A percentile compares a stretch with the other conserved stretches of the same genome.
phyloP scores from a whole-genome alignment of 2,888 invertebrate genomes.

The Gerosis bhagava region DNA sequence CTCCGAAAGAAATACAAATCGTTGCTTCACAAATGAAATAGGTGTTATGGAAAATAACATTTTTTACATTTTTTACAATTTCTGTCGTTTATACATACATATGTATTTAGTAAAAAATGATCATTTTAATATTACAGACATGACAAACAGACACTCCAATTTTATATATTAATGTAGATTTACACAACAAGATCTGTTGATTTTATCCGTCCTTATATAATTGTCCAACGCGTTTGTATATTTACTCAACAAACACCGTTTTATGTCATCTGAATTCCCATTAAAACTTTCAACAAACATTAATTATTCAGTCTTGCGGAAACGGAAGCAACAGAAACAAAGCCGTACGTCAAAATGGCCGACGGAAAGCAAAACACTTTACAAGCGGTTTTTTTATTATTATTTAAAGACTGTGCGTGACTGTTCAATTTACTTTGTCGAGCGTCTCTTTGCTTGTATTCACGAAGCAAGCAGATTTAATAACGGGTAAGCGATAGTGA shows the following conservation, averaged over 20 bases:
- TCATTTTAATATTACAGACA: too few relatives aligned
- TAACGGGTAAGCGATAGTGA: conserved; percentile 1
- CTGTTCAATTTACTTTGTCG: background rate
- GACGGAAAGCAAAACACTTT: conserved; percentile 1
- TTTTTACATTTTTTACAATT: too few relatives aligned
- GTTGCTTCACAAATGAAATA: too few relatives aligned
- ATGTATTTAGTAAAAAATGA: too few relatives aligned
- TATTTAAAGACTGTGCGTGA: conserved; percentile 12
- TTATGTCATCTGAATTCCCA: conserved; percentile 1
- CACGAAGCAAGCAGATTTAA: conserved; percentile 1
- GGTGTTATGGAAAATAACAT: too few relatives aligned
- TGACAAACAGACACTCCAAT: too few relatives aligned
- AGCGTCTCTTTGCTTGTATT: conserved; percentile 1
- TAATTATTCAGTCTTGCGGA: conserved; percentile 11
- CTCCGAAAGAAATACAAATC: too few relatives aligned
- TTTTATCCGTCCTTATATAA: too few relatives aligned
- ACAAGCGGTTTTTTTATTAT: conserved; percentile 11
- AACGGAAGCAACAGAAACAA: conserved; percentile 14
- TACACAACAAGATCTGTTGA: too few relatives aligned
- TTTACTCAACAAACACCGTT: background rate
- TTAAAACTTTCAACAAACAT: conserved; percentile 22
- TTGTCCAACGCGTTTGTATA: too few relatives aligned
- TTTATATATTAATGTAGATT: too few relatives aligned
- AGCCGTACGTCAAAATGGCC: conserved; percentile 15
- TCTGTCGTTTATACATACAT: too few relatives aligned